Conservation (phyloP, 2,888 invertebrate genomes). For the Thera obeliscata region DNA sequence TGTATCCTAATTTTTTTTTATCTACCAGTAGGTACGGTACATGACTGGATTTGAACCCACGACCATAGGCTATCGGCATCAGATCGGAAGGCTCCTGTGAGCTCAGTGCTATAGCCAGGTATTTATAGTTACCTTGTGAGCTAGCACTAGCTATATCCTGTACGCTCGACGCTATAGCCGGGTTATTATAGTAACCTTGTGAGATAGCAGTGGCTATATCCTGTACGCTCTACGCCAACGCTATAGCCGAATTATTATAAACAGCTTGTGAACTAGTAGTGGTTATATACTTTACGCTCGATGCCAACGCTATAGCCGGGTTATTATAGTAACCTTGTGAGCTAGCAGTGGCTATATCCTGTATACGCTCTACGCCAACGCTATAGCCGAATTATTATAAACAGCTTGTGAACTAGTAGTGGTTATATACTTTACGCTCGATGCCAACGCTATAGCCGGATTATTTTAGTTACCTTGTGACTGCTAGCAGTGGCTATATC, state of each 20-base stretch:
- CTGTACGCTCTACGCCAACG: slow-evolving; percentile 72
- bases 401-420: too few species aligned
- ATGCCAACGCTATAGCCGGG: slow-evolving; percentile 63
- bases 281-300: slow-evolving; percentile 75
- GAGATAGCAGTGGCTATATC: slow-evolving; percentile 69
- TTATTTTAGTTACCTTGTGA: slow-evolving; percentile 54
- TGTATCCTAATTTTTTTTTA: too few species aligned
- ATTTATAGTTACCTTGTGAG: slow-evolving; percentile 48
- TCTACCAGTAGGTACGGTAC: too few species aligned
- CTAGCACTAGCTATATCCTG: slow-evolving; percentile 72
- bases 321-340: too few species aligned
- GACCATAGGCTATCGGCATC: too few species aligned
- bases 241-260: slow-evolving; percentile 49
- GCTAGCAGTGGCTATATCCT: slow-evolving; percentile 73
- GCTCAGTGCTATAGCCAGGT: too few species aligned
- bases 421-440: slow-evolving; percentile 75
- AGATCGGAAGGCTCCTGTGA: too few species aligned
- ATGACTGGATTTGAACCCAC: too few species aligned
- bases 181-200: slow-evolving; percentile 47
- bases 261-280: slow-evolving; percentile 61
- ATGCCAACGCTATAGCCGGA: slow-evolving; percentile 63
- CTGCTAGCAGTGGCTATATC: slow-evolving; percentile 69
- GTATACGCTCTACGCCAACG: slow-evolving; percentile 71
- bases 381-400: slow-evolving; percentile 61
- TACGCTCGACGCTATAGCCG: slow-evolving; percentile 70